Base-by-base conservation (phyloP, 1,140 invertebrate species). In the Aphelinus atriplicis region DNA sequence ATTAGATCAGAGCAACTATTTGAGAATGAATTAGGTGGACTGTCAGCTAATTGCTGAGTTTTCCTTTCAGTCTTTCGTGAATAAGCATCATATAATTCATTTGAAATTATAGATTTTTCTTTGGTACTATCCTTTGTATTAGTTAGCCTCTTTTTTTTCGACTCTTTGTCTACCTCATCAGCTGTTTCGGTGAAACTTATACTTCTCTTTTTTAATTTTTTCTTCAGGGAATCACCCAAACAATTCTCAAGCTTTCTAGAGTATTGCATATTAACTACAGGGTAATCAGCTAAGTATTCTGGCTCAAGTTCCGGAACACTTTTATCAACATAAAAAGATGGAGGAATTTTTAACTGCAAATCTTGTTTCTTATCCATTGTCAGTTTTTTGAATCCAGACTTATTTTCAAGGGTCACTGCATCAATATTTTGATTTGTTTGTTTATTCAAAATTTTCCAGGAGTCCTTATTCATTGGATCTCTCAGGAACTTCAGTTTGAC, bases 281-380 rank as follows among this genome's bases (percentile, higher is more conserved):
- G n/a, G 7, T 7, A 43, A 60, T 51, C 61, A n/a, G 50, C 7
- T 7, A 9, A 61, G 10, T 69, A 45, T 60, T 70, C 55, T 51
- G 5, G 10, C n/a, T 70, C 68, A 61, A 70, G 45, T 70, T 70
- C 68, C 42, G 68, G 68, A 10, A 70, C 68, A 51, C 50, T 1
- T 51, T 69, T 48, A 3, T 46, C 42, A 0, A 4, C 48, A 47
- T 2, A 9, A 43, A 3, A 4, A 63, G 3, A 48, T n/a, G 10
- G 3, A 63, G 46, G 46, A 48, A 48, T 10, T 2, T 48, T 10
- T 48, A 10, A 10, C 3, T 10, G 2, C 10, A 10, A 63, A 63
- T 48, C n/a, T 26, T 48, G 26, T 3, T 7, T 63, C n/a, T 7
- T 63, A 3, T 48, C 4, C 42, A 45, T 45, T 43, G 3, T 43